These are phyloP conservation scores for Cylloceria caligata DNA, from an alignment of 2,888 invertebrate species.

Conservation along the genomic window DNA sequence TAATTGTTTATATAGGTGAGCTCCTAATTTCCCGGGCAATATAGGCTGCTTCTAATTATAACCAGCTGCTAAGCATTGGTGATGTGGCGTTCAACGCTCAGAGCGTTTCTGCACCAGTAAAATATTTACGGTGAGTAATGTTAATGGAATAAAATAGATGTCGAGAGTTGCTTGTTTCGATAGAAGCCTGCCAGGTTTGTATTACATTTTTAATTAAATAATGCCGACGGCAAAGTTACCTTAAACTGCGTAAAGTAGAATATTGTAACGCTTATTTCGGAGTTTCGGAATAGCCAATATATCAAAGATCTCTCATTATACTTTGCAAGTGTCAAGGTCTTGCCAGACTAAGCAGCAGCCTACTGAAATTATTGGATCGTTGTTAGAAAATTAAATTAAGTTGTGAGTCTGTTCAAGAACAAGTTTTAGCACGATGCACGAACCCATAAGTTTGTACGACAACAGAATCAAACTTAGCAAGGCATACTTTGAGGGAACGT, in stretches of 20 bases:
- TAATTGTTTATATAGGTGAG: conserved; percentile 60
- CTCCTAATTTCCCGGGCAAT: conserved; percentile 56
- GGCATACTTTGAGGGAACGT: conserved; percentile 28
- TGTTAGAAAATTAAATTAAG: conserved; percentile 64
- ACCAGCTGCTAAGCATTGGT: conserved; percentile 25
- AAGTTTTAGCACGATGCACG: conserved; percentile 54
- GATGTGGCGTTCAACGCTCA: conserved; percentile 6
- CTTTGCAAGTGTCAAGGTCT: conserved; percentile 42
- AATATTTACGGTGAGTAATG: conserved; percentile 52
- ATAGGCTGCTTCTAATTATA: conserved; percentile 57
- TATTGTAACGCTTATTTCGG: conserved; percentile 10
- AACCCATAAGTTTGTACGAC: conserved; percentile 56
- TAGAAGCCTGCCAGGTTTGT: neutral
- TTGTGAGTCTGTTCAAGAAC: conserved; percentile 60
- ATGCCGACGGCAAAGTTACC: neutral
- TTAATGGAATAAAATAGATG: conserved; percentile 50
- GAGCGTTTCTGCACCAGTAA: neutral
- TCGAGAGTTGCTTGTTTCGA: neutral
- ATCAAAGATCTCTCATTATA: conserved; percentile 39
- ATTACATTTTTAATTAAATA: neutral
- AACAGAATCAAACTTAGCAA: conserved; percentile 59
- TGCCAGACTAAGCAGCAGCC: conserved; percentile 11
- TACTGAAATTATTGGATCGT: conserved; percentile 55
- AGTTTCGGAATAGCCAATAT: conserved; percentile 32
- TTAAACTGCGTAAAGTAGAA: conserved; percentile 7